Evolutionary conservation across 2,113 vertebrate genomes (phyloP).

Genomic region (Diadophis punctatus): DNA sequence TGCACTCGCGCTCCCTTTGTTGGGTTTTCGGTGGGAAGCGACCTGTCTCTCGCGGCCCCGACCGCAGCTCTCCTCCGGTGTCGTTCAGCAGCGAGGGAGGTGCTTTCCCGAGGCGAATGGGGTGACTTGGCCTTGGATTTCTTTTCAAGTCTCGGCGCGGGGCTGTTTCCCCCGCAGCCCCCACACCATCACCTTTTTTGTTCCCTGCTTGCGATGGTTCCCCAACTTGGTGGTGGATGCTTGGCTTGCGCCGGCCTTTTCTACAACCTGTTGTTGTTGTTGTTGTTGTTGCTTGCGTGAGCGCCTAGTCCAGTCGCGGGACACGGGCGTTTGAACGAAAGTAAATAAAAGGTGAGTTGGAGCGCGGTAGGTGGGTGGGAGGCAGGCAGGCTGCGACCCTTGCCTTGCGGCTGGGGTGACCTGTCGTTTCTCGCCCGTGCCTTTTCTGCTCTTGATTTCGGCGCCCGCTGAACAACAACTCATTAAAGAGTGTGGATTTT

Average conservation of each 20-base stretch:
- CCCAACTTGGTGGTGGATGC: background rate
- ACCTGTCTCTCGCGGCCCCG: background rate
- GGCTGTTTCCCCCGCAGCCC: background rate
- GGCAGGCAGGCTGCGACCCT: background rate
- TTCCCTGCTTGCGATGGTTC: background rate
- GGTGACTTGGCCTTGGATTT: background rate
- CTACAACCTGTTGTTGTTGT: background rate
- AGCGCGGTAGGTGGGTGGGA: too few species aligned
- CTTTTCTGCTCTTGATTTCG: background rate
- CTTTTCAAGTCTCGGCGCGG: background rate
- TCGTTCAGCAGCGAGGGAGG: background rate
- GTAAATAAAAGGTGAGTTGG: conserved; percentile 6
- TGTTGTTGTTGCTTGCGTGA: background rate
- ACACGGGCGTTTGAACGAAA: background rate
- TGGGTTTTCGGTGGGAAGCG: conserved; percentile 3
- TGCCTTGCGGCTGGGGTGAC: background rate
- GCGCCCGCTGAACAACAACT: background rate
- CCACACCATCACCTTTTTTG: background rate
- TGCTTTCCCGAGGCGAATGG: background rate
- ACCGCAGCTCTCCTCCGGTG: background rate
- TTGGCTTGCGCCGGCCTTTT: background rate
- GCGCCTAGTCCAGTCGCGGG: too few species aligned
- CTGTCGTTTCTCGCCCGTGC: background rate
- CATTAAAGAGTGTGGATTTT: background rate
- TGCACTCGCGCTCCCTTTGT: conserved; percentile 17